These are phyloP conservation scores for Entosphenus tridentatus DNA, from an alignment of 2,113 vertebrate species.

Conservation along the genomic window DNA sequence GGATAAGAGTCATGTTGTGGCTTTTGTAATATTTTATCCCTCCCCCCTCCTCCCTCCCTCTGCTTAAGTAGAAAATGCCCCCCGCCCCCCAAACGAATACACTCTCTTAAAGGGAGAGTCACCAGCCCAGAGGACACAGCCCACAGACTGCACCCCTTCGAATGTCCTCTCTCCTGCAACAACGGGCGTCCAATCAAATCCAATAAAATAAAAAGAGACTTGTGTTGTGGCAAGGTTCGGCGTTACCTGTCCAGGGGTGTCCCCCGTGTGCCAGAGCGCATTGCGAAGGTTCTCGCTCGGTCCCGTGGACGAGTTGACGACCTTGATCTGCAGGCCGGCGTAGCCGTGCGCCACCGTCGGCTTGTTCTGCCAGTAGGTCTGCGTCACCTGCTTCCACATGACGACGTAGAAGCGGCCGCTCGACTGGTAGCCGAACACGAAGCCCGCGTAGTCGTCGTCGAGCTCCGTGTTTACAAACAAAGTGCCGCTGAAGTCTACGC, in stretches of 20 bases:
- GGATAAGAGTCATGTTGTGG: no score
- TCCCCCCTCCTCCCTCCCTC: no score
- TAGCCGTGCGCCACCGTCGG: slow-evolving; percentile 83
- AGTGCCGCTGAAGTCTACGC: slow-evolving; percentile 88
- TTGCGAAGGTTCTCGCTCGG: slow-evolving; percentile 70
- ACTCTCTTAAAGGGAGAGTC: no score
- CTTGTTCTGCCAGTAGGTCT: slow-evolving; percentile 92
- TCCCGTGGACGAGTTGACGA: slow-evolving; percentile 85
- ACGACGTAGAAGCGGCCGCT: slow-evolving; percentile 83
- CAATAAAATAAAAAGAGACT: no score
- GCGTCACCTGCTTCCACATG: slow-evolving; percentile 98
- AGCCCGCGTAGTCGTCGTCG: slow-evolving; percentile 85
- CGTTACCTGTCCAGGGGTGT: slow-evolving; percentile 66
- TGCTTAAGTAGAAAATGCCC: no score
- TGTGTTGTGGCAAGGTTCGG: no score
- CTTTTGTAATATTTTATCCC: no score
- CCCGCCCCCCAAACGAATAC: no score
- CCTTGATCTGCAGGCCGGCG: slow-evolving; percentile 84
- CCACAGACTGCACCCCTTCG: no score
- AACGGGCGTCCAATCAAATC: no score
- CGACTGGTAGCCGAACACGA: slow-evolving; percentile 91
- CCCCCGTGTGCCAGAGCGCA: slow-evolving; percentile 92
- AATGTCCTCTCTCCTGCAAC: no score
- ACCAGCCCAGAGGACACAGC: no score
- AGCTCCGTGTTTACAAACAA: slow-evolving; percentile 94